phyloP scores from a whole-genome alignment of 1,140 invertebrate species.

The Eufriesea mexicana region DNA sequence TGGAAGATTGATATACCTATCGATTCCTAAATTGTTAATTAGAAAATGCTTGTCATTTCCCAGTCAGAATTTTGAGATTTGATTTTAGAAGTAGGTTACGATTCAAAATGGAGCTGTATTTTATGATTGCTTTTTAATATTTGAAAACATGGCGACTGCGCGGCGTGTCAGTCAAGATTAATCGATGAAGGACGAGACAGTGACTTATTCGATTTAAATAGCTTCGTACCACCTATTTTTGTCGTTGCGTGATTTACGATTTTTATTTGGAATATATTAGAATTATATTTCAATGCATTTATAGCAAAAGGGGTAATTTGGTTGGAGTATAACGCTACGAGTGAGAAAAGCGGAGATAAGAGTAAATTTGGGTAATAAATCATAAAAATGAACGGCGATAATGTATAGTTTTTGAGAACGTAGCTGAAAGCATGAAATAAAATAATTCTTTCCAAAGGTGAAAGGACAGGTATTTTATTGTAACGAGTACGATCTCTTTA shows the following conservation, averaged over 20 bases:
- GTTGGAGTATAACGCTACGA: too few relatives aligned
- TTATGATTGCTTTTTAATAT: neutral
- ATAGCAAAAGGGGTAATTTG: too few relatives aligned
- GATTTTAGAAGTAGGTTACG: neutral
- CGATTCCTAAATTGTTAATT: too few relatives aligned
- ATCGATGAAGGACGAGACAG: neutral
- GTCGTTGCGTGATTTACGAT: neutral
- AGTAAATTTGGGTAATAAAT: too few relatives aligned
- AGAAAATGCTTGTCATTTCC: too few relatives aligned
- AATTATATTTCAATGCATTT: too few relatives aligned
- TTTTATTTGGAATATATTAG: neutral
- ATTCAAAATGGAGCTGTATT: neutral
- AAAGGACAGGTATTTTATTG: too few relatives aligned
- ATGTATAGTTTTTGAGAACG: neutral
- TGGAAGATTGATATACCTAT: too few relatives aligned
- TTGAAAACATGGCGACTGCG: neutral
- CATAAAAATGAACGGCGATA: neutral
- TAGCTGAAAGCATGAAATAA: too few relatives aligned
- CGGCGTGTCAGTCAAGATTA: neutral
- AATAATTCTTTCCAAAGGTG: too few relatives aligned
- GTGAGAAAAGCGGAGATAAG: neutral
- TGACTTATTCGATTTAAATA: neutral
- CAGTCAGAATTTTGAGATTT: neutral
- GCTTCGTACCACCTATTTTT: too few relatives aligned
- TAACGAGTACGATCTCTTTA: too few relatives aligned